phyloP scores from a whole-genome alignment of 2,113 vertebrate species.

The Mastomys natalensis region DNA sequence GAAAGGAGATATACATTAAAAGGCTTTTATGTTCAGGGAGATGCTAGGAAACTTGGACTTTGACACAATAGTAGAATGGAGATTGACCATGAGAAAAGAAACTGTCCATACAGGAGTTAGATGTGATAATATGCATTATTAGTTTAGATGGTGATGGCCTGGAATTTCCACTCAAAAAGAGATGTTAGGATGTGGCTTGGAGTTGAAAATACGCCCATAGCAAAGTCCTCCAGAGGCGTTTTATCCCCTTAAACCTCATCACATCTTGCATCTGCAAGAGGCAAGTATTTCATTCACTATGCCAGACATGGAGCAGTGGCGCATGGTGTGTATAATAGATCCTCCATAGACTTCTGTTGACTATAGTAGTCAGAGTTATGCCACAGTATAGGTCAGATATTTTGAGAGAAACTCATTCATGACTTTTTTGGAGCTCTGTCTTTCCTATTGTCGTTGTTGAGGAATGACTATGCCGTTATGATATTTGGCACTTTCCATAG shows the following conservation, averaged over 20 bases:
- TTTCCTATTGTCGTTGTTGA: not conserved
- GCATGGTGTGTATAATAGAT: not conserved
- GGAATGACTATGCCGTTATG: not conserved
- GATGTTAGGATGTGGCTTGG: not conserved
- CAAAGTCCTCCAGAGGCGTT: not conserved
- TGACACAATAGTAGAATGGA: not conserved
- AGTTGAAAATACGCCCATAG: not conserved
- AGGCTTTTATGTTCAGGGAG: not conserved
- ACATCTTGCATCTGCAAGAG: not conserved
- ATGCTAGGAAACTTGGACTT: not conserved
- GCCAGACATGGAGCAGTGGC: not conserved
- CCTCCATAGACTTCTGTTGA: not conserved
- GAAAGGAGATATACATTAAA: conserved; percentile 11
- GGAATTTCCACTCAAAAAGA: not conserved
- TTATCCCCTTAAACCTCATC: not conserved
- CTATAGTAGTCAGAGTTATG: not conserved
- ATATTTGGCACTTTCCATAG: not conserved
- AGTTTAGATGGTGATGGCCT: not conserved
- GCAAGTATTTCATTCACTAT: not conserved
- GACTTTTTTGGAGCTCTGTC: not conserved
- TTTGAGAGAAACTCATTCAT: not conserved
- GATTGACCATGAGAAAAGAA: not conserved
- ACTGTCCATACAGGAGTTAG: not conserved
- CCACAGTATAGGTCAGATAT: not conserved
- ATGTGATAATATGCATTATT: not conserved